These are phyloP conservation scores for Xestia rhomboidea DNA, from an alignment of 2,888 invertebrate species.

Conservation along the genomic window DNA sequence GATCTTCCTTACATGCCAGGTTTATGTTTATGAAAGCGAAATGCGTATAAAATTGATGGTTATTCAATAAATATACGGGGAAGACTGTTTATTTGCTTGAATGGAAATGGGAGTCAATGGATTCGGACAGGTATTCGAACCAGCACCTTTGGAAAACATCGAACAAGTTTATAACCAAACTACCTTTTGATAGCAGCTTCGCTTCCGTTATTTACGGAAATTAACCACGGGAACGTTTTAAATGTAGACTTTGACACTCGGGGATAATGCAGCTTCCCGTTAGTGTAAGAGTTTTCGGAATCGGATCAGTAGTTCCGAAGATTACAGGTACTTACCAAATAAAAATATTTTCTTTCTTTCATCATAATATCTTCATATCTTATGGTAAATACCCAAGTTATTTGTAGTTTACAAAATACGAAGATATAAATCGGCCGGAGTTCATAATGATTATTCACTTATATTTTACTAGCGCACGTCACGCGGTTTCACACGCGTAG, in stretches of 20 bases:
- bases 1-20: slow-evolving; percentile 52
- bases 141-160: slow-evolving; percentile 10
- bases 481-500: too few relatives aligned
- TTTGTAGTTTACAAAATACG: too few relatives aligned
- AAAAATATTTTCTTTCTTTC: too few relatives aligned
- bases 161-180: neutral
- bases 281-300: neutral
- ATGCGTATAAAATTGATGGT: slow-evolving; percentile 41
- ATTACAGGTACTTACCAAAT: neutral
- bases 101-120: slow-evolving; percentile 13
- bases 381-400: too few relatives aligned
- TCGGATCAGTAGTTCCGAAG: neutral
- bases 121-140: slow-evolving; percentile 3
- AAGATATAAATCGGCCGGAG: too few relatives aligned
- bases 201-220: neutral
- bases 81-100: slow-evolving; percentile 34
- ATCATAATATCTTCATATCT: too few relatives aligned
- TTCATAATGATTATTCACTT: too few relatives aligned
- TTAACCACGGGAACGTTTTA: neutral
- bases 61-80: slow-evolving; percentile 40
- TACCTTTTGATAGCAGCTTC: neutral
- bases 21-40: slow-evolving; percentile 34
- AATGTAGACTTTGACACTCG: neutral
- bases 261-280: neutral
- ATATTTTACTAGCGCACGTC: too few relatives aligned